Base-by-base conservation (phyloP, 2,888 invertebrate species). In the Agrochola circellaris region DNA sequence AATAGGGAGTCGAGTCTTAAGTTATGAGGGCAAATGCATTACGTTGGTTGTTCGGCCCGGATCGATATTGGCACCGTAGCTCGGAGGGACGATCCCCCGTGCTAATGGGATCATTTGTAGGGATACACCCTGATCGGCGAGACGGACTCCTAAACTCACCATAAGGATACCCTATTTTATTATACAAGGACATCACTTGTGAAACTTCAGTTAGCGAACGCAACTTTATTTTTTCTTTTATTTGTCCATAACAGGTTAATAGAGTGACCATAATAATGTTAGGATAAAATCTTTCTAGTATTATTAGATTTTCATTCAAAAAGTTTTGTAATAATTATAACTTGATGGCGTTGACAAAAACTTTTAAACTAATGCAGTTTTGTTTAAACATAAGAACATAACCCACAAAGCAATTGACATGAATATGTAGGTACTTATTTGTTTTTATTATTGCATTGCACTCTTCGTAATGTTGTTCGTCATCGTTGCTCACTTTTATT, bases 41-140 rank as follows among this genome's bases (percentile, higher is more conserved):
- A 79, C 75, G 74, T 74, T 82, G 78, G 85, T 79, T 77, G 87
- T 85, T 82, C 79, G 79, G 79, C 45, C 71, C 71, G 91, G 93
- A 93, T 94, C 93, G 90, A 94, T 94, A 93, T 91, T 89, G 91
- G 87, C 88, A 88, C 88, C 89, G 92, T 85, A 72, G 84, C 90
- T 89, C 88, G 92, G 93, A 91, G 93, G 92, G 93, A 91, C 91
- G 90, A 91, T 89, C 92, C 92, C 92, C 87, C 87, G 92, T 91
- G 91, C 89, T 93, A 94, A 93, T 93, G 92, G 93, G 90, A 92
- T 93, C 92, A 93, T 93, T 93, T 92, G 92, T 92, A 93, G 91
- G 91, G 91, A 91, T 91, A 91, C 92, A 90, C 90, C 91, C 91
- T 91, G 90, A 87, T 89, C 86, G 88, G 73, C 83, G 88, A 88